These are phyloP conservation scores for Neoitamus cyanurus DNA, from an alignment of 2,888 invertebrate genomes.

Conservation along the genomic window DNA sequence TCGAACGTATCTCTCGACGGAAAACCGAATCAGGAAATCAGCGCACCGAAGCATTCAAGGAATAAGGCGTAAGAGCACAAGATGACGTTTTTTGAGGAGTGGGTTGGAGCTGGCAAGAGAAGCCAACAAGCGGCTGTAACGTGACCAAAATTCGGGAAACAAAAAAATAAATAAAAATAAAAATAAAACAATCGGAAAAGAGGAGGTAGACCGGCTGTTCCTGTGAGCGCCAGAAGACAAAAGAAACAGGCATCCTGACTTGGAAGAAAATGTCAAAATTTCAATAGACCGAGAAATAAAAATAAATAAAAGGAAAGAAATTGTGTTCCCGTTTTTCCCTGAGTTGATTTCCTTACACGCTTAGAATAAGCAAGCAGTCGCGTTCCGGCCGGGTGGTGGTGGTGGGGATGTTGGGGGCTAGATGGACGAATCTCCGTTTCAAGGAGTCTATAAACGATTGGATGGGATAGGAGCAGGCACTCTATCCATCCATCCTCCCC, in stretches of 20 bases:
- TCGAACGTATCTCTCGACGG: too few species aligned
- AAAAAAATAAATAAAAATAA: background rate
- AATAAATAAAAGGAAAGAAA: background rate
- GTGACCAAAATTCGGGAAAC: background rate
- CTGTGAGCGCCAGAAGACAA: too few species aligned
- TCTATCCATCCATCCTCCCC: background rate
- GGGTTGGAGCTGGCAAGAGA: background rate
- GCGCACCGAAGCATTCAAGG: background rate
- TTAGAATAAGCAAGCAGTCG: background rate
- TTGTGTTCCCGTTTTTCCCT: background rate
- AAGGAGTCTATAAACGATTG: too few species aligned
- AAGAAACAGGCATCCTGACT: too few species aligned
- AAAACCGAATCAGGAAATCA: slow-evolving; percentile 4
- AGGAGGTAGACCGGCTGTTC: too few species aligned
- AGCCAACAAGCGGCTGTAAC: background rate
- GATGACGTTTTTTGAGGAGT: too few species aligned
- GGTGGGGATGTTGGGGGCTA: too few species aligned
- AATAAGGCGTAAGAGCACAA: background rate
- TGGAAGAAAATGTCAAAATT: background rate
- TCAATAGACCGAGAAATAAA: background rate
- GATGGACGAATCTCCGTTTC: too few species aligned
- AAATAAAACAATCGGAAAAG: background rate
- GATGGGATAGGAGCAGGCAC: background rate
- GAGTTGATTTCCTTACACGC: slow-evolving; percentile 8
- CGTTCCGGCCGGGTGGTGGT: too few species aligned